Base-by-base conservation (phyloP, 1,140 invertebrate species). In the Euura saliciscinereae region DNA sequence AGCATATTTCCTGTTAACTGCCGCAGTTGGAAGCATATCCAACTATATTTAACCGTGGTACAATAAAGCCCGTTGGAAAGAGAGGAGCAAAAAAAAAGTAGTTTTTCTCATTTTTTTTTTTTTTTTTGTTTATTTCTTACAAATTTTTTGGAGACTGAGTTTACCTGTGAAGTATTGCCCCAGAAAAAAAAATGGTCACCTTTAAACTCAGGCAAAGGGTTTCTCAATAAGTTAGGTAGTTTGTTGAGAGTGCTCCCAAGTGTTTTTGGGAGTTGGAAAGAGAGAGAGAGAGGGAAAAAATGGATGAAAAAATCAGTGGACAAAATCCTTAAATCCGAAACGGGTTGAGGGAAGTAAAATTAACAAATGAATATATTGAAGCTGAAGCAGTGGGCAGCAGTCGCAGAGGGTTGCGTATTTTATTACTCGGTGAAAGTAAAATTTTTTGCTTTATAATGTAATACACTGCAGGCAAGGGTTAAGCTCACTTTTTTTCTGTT, bases 311-410 rank as follows among this genome's bases (percentile, higher is more conserved):
- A 59, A 59, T 59, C 51, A n/a, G 3, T n/a, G 8, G 51, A 59
- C 51, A 59, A 59, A 28, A 59, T 59, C 51, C 51, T n/a, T 59
- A 59, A 59, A 59, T 8, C 51, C 51, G 51, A 59, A 59, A 59
- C 28, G 6, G 51, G 51, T 59, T 59, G 51, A 28, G 51, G 51
- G 13, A 5, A 59, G 51, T 3, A n/a, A 59, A 59, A 59, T 59
- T 11, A 59, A 59, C 51, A 59, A 59, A 59, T 59, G 51, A 59
- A 59, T 59, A 59, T 59, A 59, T 59, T 59, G 51, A 59, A 59
- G 51, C 51, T 59, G 51, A 59, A 59, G 51, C 51, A 59, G 51
- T 59, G 3, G 51, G 51, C 51, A n/a, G 10, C 13, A 11, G 51
- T n/a, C 28, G 28, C 28, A n/a, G 6, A 59, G 13, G 51, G 51